phyloP scores from a whole-genome alignment of 1,140 invertebrate species.

The Brachionus rotundiformis region DNA sequence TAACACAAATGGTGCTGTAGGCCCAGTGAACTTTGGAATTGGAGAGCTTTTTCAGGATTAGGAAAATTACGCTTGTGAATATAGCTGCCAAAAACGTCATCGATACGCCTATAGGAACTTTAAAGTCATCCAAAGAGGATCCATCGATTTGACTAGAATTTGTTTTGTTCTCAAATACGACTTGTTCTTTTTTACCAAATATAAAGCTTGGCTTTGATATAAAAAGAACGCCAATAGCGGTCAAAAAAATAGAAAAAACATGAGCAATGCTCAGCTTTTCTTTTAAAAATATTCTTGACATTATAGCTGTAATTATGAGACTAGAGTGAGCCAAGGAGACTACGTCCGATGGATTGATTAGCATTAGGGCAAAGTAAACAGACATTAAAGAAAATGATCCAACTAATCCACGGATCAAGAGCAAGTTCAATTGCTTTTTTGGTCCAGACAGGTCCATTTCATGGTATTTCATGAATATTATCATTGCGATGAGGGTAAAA shows the following conservation, averaged over 20 bases:
- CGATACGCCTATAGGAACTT: neutral
- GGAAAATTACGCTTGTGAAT: conserved; percentile 1
- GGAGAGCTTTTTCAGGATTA: conserved; percentile 34
- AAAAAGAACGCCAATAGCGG: neutral
- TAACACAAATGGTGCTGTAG: conserved; percentile 20
- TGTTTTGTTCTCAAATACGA: neutral
- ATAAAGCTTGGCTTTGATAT: conserved; percentile 46
- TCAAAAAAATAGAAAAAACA: conserved; percentile 20
- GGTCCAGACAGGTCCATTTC: neutral
- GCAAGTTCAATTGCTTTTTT: neutral
- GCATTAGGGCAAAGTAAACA: conserved; percentile 46
- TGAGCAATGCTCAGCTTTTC: conserved; percentile 47
- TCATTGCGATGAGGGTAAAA: neutral
- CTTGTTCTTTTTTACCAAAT: neutral
- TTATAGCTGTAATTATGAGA: conserved; percentile 35
- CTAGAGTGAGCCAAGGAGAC: conserved; percentile 32
- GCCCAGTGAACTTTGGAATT: conserved; percentile 45
- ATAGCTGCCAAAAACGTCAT: conserved; percentile 24
- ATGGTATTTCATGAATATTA: conserved; percentile 26
- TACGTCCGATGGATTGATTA: conserved; percentile 36
- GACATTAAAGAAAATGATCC: conserved; percentile 38
- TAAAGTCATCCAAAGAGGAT: neutral
- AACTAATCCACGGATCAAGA: conserved; percentile 13
- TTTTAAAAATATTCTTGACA: conserved; percentile 46
- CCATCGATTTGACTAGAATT: neutral